These are phyloP conservation scores for Acronicta leporina DNA, from an alignment of 2,888 invertebrate species.

Conservation along the genomic window DNA sequence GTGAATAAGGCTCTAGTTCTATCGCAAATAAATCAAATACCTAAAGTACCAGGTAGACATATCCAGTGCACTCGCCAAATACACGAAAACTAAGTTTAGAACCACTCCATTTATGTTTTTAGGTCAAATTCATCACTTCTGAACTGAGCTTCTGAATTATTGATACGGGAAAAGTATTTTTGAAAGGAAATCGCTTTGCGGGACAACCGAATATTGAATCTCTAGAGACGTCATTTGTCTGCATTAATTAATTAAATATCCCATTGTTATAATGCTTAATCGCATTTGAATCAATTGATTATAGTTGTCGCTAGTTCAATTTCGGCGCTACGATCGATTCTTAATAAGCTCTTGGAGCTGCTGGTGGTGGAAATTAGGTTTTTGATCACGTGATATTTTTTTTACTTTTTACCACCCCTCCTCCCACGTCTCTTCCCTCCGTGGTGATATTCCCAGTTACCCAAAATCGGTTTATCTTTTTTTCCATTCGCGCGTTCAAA, in stretches of 20 bases:
- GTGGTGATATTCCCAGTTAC: too few species aligned
- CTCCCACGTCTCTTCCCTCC: too few species aligned
- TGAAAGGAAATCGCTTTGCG: slow-evolving; percentile 11
- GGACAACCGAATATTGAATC: neutral
- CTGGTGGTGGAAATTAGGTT: too few species aligned
- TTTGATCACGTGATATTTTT: too few species aligned
- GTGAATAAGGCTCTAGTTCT: neutral
- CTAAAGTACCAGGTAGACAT: slow-evolving; percentile 2
- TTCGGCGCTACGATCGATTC: too few species aligned
- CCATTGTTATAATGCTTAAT: too few species aligned
- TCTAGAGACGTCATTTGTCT: neutral
- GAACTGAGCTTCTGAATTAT: slow-evolving; percentile 28
- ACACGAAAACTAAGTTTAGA: slow-evolving; percentile 39
- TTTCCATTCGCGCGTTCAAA: too few species aligned
- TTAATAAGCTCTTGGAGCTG: too few species aligned
- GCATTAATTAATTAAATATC: neutral
- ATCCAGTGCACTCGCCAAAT: slow-evolving; percentile 17
- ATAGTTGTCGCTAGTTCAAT: too few species aligned
- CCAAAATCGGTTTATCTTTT: too few species aligned
- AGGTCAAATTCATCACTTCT: slow-evolving; percentile 29
- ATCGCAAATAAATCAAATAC: neutral
- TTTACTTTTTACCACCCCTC: too few species aligned
- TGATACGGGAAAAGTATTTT: slow-evolving; percentile 29
- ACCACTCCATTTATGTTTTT: slow-evolving; percentile 25
- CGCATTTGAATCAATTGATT: too few species aligned